A percentile compares a stretch with the other conserved stretches of the same genome.
phyloP scores from a whole-genome alignment of 2,113 vertebrate species.

The Puffinus mauretanicus region DNA sequence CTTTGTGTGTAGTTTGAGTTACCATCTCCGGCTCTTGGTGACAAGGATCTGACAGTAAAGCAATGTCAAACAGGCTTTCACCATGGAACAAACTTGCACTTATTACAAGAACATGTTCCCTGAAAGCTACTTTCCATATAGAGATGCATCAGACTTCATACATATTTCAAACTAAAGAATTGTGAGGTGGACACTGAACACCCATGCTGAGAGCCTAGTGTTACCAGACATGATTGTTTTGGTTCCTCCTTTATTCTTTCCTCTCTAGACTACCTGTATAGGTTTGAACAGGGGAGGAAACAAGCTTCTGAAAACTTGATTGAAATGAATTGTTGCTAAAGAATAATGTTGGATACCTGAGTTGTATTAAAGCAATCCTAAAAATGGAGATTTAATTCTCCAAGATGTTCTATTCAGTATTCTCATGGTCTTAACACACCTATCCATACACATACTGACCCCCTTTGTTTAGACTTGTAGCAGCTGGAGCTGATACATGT shows the following conservation, averaged over 20 bases:
- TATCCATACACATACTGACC: fast-evolving
- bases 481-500: background rate
- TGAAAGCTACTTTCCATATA: background rate
- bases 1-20: background rate
- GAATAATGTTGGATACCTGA: background rate
- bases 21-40: background rate
- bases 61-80: background rate
- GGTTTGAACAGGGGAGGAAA: background rate
- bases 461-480: background rate
- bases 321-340: background rate
- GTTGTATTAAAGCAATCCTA: background rate
- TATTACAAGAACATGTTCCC: background rate
- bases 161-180: background rate
- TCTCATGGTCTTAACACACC: background rate
- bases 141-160: background rate
- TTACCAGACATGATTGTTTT: fast-evolving
- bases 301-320: background rate
- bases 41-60: background rate
- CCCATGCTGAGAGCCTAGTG: too few relatives aligned
- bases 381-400: background rate
- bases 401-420: background rate
- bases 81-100: background rate
- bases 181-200: background rate
- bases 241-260: background rate
- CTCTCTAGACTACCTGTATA: background rate